Evolutionary conservation across 1,140 invertebrate species (phyloP), one percentile per base, ranked within the genome.

Genomic region (Penaeus indicus): DNA sequence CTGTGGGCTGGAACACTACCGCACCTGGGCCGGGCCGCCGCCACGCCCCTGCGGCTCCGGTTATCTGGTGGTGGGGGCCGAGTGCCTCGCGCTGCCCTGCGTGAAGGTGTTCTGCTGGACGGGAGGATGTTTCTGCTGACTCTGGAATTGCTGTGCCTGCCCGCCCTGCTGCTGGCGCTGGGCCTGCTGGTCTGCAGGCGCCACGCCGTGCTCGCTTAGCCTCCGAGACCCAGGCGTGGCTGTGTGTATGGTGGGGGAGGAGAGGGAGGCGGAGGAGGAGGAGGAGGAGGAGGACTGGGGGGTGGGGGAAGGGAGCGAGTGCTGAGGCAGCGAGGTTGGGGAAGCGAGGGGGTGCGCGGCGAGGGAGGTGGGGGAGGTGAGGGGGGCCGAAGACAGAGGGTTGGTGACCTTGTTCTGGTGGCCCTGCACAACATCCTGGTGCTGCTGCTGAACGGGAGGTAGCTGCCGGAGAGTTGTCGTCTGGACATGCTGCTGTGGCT

Each of bases 71-170:
- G 81, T 67, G 38, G 61, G 61, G 19, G 81, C 64, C 25, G 61
- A 67, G 22, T 63, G 61, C 42, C 63, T 63, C 19, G 61, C 62
- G 60, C 42, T 60, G 8, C 47, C 18, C 21, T 80, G 78, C 61
- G 78, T 80, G n/a, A 80, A 80, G 18, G 78, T 80, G 38, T 80
- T 80, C 25, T 80, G 78, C 27, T 80, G 78, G 78, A 80, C 78
- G 47, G 78, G 47, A n/a, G 47, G 7, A 27, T 25, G 25, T 21
- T 80, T 80, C 47, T 80, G 78, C 16, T 47, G 78, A 27, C 78
- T 61, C 22, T 47, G 47, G 78, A 25, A 80, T 21, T 80, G 78
- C 0, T 54, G 54, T 16, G 54, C 5, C 54, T 5, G 54, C 54
- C 54, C 54, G 54, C 54, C 54, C 54, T 54, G 54, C 54, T 54